Evolutionary conservation across 2,888 invertebrate species (phyloP).

Genomic region (Harpagoxenus sublaevis): DNA sequence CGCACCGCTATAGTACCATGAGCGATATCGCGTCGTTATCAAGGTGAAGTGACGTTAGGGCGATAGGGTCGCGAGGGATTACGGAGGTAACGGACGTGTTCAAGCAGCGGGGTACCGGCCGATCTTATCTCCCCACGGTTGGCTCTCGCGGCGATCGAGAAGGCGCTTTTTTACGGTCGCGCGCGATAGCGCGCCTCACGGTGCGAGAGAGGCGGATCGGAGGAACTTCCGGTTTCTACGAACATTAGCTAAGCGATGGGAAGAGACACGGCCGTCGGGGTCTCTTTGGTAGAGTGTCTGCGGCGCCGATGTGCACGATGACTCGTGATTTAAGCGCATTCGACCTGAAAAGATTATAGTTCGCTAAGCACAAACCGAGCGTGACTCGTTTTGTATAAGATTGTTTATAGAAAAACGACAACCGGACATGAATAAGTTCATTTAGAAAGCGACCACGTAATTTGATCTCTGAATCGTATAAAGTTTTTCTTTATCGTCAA

Average conservation of each 20-base stretch:
- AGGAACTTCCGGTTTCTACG: slow-evolving; percentile 32
- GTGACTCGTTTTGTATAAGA: slow-evolving; percentile 23
- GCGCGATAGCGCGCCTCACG: background rate
- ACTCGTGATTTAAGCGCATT: slow-evolving; percentile 17
- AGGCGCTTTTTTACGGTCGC: slow-evolving; percentile 8
- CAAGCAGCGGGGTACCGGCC: slow-evolving; percentile 5
- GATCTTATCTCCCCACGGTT: slow-evolving; percentile 34
- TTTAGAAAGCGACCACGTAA: background rate
- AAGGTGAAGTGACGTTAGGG: background rate
- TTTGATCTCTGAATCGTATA: background rate
- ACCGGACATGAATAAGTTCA: background rate
- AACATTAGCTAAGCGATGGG: background rate
- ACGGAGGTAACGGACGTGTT: slow-evolving; percentile 41
- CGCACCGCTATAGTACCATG: slow-evolving; percentile 6
- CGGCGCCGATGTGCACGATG: slow-evolving; percentile 7
- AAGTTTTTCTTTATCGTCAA: background rate
- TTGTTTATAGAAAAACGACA: background rate
- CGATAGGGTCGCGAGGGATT: slow-evolving; percentile 31
- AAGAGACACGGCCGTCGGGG: background rate
- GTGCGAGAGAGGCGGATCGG: background rate
- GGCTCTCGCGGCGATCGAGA: slow-evolving; percentile 4
- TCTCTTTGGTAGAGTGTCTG: background rate
- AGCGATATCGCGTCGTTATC: slow-evolving; percentile 30
- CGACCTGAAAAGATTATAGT: slow-evolving; percentile 1
- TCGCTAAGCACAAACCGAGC: slow-evolving; percentile 12